Conservation (phyloP, 2,888 invertebrate genomes). For the Brassicogethes aeneus region DNA sequence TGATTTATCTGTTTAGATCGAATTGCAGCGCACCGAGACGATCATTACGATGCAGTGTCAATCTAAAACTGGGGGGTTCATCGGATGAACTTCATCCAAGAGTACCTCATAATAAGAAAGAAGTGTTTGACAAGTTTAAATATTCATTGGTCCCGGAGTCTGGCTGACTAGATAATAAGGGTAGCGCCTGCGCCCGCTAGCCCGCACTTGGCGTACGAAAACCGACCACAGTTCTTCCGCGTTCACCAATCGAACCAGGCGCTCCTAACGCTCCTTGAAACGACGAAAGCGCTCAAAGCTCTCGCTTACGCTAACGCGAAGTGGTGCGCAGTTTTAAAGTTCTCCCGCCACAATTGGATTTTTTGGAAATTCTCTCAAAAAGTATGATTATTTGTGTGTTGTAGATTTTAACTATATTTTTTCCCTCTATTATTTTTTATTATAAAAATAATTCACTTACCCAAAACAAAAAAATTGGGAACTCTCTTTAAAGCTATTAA, state of each 20-base stretch:
- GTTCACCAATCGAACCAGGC: slow-evolving; percentile 22
- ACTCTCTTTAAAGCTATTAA: no score
- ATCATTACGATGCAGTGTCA: neutral
- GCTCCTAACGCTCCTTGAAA: slow-evolving; percentile 6
- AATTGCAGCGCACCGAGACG: neutral
- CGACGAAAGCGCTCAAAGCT: slow-evolving; percentile 10
- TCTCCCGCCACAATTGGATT: neutral
- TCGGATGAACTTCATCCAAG: neutral
- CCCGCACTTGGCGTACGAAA: slow-evolving; percentile 16
- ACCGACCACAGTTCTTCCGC: slow-evolving; percentile 31
- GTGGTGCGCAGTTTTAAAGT: slow-evolving; percentile 7
- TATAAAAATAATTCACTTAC: no score
- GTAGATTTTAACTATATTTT: no score
- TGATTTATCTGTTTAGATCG: neutral
- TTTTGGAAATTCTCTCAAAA: neutral
- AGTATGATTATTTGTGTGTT: neutral
- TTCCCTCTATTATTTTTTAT: no score
- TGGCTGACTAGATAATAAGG: slow-evolving; percentile 26
- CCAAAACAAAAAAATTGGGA: no score
- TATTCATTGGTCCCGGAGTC: slow-evolving; percentile 25
- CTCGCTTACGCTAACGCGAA: neutral
- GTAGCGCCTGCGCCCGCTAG: slow-evolving; percentile 23
- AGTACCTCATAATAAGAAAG: slow-evolving; percentile 10
- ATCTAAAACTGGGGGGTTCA: neutral
- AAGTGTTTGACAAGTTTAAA: slow-evolving; percentile 25